Evolutionary conservation across 2,888 invertebrate species (phyloP), one percentile per base, ranked within the genome.

Genomic region (Ophonus ardosiacus): DNA sequence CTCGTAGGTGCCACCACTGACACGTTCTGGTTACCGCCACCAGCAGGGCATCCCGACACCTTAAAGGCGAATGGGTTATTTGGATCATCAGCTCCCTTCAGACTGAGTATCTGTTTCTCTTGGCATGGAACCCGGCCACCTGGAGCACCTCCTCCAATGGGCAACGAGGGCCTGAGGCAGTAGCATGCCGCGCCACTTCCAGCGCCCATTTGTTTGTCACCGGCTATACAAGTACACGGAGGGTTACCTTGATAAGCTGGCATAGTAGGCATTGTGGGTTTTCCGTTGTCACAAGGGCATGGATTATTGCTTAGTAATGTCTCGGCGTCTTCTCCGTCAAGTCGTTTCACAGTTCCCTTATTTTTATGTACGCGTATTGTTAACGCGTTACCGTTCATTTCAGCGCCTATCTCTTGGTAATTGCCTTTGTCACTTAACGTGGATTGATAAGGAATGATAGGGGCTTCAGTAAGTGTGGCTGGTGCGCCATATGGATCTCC

Each of bases 351-450:
- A 91, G 92, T 87, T 86, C 91, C 87, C 90, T 93, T 90, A 90
- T 94, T 90, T 91, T 94, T 89, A 91, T 93, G 94, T 24, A 95
- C 93, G 18, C 94, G 91, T 83, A 95, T 95, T 86, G 93, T 94
- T 15, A 95, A 90, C 88, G 94, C 93, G 88, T 95, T 95, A 59
- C 93, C 94, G 78, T 94, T 93, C 91, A 95, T 93, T 51, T 93
- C 92, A 0, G 95, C 94, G 0, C 94, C 94, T 61, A 95, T 94
- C 90, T 95, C 94, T 90, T 94, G 94, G 87, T 93, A 94, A 56
- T 92, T 63, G 31, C 84, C 76, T 78, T 24, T 76, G 7, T 63
- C 81, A 18, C 18, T 81, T 17, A 81, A 21, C 17, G 31, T 38
- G 61, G 61, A 24, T 10, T 10, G 40, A 18, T 61, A 51, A 15